phyloP scores from a whole-genome alignment of 2,888 invertebrate species.

The Tenthredo mesomela region DNA sequence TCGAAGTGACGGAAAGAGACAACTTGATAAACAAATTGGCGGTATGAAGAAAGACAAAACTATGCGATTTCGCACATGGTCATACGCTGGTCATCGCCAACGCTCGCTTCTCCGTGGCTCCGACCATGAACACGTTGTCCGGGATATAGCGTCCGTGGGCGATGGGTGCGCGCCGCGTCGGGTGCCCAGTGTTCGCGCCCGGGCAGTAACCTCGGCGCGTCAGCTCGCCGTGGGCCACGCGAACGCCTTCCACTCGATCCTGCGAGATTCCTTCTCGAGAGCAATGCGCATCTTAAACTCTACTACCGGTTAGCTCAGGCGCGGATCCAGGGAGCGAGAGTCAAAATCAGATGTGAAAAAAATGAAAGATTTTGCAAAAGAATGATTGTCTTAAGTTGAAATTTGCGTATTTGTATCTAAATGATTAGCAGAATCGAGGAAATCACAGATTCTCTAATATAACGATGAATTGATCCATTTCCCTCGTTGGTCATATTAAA shows the following conservation, averaged over 20 bases:
- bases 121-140: slow-evolving; percentile 36
- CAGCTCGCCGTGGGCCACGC: slow-evolving; percentile 49
- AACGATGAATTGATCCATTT: background rate
- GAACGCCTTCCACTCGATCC: slow-evolving; percentile 49
- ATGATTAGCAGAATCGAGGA: background rate
- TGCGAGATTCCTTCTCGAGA: slow-evolving; percentile 46
- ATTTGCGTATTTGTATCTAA: background rate
- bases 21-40: background rate
- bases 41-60: background rate
- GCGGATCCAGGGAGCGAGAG: slow-evolving; percentile 21
- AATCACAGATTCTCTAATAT: background rate
- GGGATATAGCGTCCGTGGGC: slow-evolving; percentile 44
- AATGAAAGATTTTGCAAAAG: background rate
- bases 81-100: slow-evolving; percentile 44
- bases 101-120: slow-evolving; percentile 26
- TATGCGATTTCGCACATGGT: slow-evolving; percentile 44
- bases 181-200: slow-evolving; percentile 51
- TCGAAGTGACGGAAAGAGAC: background rate
- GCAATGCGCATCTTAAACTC: slow-evolving; percentile 34
- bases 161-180: slow-evolving; percentile 43
- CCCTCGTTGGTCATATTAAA: background rate
- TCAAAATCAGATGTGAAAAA: background rate
- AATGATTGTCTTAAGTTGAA: background rate
- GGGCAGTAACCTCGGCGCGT: slow-evolving; percentile 52
- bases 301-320: slow-evolving; percentile 47